Base-by-base conservation (phyloP, 92 coral and sea anemone genomes). In the Palythoa heliodiscus region DNA sequence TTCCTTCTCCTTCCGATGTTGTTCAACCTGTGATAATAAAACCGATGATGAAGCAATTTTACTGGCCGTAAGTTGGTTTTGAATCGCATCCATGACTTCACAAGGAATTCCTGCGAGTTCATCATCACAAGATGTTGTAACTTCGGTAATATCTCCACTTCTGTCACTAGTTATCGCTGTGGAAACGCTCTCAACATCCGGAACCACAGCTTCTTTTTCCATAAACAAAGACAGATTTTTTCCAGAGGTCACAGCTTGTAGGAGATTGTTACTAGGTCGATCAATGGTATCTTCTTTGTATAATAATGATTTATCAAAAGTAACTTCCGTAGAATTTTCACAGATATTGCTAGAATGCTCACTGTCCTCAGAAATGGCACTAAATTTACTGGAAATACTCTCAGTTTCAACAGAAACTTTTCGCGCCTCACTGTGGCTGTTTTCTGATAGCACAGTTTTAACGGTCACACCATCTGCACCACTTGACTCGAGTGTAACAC, bases 1-100 rank as follows among this genome's bases (percentile, higher is more conserved):
- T 61, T 94, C 89, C 67, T 93, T 90, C 53, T 96, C 96, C 53
- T 67, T 86, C 9, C 99, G 92, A 73, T 90, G 90, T 43, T 25
- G 88, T 55, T 94, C 93, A 80, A 64, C 7, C 39, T 43, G 72
- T 22, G 74, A 52, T 3, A n/a, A 39, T 8, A 17, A 66, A 23
- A 23, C 16, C 0, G 54, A 40, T 3, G 38, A 47, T 52, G 72
- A 29, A 29, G 23, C 43, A 3, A 14, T 17, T 22, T 5, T 47
- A 11, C 63, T 47, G 5, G 74, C 9, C 15, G 72, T 43, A 15
- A 23, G 47, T n/a, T 24, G 81, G 2, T 14, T 3, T 54, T 64
- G 67, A 39, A 25, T 4, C n/a, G 17, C 67, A 10, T 74, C 37
- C 11, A 5, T 38, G n/a, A 2, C 19, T 23, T 76, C 23, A 29